Base-by-base conservation (phyloP, 2,888 invertebrate species). In the Malthinus seriepunctatus region DNA sequence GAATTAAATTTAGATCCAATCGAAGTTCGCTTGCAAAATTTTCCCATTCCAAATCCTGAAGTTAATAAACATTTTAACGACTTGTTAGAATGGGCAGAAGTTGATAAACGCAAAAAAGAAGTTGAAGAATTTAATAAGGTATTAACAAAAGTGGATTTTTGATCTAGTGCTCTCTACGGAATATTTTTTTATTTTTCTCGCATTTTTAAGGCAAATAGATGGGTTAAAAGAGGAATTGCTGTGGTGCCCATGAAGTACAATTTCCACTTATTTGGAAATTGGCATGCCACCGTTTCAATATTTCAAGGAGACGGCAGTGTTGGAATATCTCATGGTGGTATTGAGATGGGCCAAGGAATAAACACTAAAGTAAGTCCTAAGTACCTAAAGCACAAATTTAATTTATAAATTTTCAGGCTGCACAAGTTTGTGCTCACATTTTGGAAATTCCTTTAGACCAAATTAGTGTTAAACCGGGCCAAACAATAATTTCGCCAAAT, bases 301-400 rank as follows among this genome's bases (percentile, higher is more conserved):
- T 90, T 86, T 69, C 87, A 86, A 14, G 82, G 83, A 2, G 89
- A 91, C 73, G 91, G 87, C 1, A 84, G 86, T 0, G 88, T 94
- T 1, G 82, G 86, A 0, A 79, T 93, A 7, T 79, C 84, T 1
- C 90, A 91, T 66, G 88, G 88, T 8, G 90, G 89, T 1, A 80
- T 88, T 15, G 90, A 91, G 80, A 85, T 88, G 71, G 94, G 94
- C 0, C 94, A 94, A 79, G 93, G 93, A 7, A 82, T 91, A 37
- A 89, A 91, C 64, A 91, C 91, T 0, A 92, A 91, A 81, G 85
- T 81, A 66, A 45, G 38, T 32, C 12, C 4, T 2, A 45, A 38
- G 32, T 31, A 11, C 8, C 5, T 3, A 23, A 23, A 8, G 14
- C 23, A 23, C 23, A 2, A 3, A 23, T 23, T 23, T 23, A 23